Percentiles rank a stretch among this genome's conserved stretches.
Conservation (phyloP, 2,797 vertebrate genomes). For the Malacoraja senta region DNA sequence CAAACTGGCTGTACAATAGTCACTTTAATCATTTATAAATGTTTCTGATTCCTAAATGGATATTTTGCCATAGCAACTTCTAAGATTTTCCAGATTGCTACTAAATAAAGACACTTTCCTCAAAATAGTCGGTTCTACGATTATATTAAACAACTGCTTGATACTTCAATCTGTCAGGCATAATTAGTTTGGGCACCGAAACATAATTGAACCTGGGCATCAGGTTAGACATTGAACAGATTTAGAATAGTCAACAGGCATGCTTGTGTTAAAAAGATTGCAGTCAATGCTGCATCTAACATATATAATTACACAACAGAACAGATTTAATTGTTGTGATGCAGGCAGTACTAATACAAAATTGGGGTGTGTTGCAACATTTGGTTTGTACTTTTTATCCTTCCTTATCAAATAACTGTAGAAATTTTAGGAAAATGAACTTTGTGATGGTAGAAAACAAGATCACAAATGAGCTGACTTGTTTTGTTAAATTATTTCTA, state of each 20-base stretch:
- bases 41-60: background rate
- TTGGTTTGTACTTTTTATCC: background rate
- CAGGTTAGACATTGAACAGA: background rate
- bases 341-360: background rate
- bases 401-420: background rate
- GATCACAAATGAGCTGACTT: background rate
- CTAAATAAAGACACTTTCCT: background rate
- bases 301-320: background rate
- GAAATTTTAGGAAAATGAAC: no score
- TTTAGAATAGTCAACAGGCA: background rate
- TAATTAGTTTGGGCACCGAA: background rate
- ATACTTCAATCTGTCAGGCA: background rate
- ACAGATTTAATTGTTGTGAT: background rate
- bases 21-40: background rate
- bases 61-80: background rate
- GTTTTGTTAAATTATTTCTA: no score
- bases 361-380: background rate
- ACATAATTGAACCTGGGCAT: background rate
- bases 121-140: background rate
- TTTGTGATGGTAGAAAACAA: background rate
- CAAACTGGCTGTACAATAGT: background rate
- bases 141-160: background rate
- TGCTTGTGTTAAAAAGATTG: background rate
- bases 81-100: background rate
- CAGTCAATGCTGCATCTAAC: background rate